Base-by-base conservation (phyloP, 2,888 invertebrate genomes). In the Ischnus inquisitorius region DNA sequence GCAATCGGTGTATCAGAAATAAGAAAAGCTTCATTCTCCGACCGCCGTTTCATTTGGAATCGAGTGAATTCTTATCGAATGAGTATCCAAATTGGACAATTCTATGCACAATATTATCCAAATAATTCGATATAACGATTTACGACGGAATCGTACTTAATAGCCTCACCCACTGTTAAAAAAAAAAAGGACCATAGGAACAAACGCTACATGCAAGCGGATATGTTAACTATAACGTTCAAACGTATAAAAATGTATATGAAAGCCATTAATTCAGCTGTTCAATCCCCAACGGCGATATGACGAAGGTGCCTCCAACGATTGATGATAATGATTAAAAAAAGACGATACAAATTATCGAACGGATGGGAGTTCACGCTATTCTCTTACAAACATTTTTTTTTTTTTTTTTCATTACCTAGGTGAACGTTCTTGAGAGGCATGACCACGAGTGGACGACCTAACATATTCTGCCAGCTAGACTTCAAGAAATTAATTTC, bases 401-500 rank as follows among this genome's bases (percentile, higher is more conserved):
- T 6, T 34, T 75, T 80, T 87, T 48, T 69, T 48, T 74, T 60
- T 6, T 34, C 71, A 82, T 87, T 97, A 98, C 98, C 98, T 97
- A 98, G 95, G 94, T 98, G 97, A 94, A 97, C 95, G 94, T 96
- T 96, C 95, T 97, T 97, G 95, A 97, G 95, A 93, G 97, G 96
- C 95, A 99, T 96, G 89, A 98, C 97, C 94, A 99, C 97, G 93
- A 98, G 96, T 86, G 99, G 99, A 91, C 99, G 96, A 92, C 99
- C 99, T 93, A 99, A 96, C 95, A 98, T 97, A 95, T 98, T 98
- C 95, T 98, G 98, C 99, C 99, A 99, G 94, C 98, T 98, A 91
- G 97, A 98, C 95, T 99, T 98, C 95, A 99, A 96, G 96, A 98
- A 99, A 95, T 98, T 97, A 93, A 99, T 97, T 95, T 99, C 98